A percentile compares a stretch with the other conserved stretches of the same genome.
phyloP scores from a whole-genome alignment of 2,888 invertebrate genomes.

The Apodemia zela region DNA sequence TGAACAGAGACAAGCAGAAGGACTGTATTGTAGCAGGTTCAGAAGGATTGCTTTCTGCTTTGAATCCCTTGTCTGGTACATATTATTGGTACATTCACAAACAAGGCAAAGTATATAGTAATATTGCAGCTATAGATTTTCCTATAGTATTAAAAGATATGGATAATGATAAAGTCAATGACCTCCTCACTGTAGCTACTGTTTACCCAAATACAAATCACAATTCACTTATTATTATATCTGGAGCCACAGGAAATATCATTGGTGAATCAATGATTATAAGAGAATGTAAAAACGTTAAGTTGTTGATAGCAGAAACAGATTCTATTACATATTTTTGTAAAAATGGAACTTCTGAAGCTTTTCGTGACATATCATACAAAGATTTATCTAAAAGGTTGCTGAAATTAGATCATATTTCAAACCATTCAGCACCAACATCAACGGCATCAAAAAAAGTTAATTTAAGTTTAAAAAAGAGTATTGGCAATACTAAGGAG shows the following conservation, averaged over 20 bases:
- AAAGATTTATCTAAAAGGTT: constrained; percentile 54
- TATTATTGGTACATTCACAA: constrained; percentile 81
- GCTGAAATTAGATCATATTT: constrained; percentile 50
- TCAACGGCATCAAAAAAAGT: constrained; percentile 67
- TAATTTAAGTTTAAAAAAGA: constrained; percentile 78
- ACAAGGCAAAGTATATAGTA: constrained; percentile 69
- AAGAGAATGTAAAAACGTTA: constrained; percentile 79
- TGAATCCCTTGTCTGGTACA: constrained; percentile 75
- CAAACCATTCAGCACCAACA: constrained; percentile 46
- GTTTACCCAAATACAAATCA: constrained; percentile 72
- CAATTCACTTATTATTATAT: constrained; percentile 84
- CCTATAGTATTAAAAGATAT: constrained; percentile 87
- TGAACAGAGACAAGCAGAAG: constrained; percentile 84
- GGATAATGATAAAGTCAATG: constrained; percentile 85
- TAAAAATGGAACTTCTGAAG: constrained; percentile 79
- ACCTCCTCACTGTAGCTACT: constrained; percentile 82
- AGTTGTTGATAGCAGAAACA: constrained; percentile 73
- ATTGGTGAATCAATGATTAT: constrained; percentile 82
- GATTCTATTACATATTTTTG: constrained; percentile 80
- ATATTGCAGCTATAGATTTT: constrained; percentile 82
- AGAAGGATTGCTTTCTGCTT: constrained; percentile 79
- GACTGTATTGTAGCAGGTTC: constrained; percentile 89
- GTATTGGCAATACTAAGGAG: constrained; percentile 77
- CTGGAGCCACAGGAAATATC: constrained; percentile 85
- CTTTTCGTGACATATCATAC: constrained; percentile 64